Evolutionary conservation across 1,140 invertebrate species (phyloP), one percentile per base, ranked within the genome.

Genomic region (Drosophila novamexicana): DNA sequence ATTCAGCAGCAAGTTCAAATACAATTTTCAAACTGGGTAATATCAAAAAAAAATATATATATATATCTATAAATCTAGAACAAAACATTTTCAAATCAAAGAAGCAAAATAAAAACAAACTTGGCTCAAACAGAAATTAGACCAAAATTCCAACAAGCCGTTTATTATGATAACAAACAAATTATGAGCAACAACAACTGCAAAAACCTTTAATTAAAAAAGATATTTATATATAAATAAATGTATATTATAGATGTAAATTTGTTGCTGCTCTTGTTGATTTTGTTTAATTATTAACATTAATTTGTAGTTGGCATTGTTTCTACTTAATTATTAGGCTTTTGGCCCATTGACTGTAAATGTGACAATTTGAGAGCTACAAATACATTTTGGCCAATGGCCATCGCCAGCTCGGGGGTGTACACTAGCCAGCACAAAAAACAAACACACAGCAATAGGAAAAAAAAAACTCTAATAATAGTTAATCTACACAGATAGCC

Each of bases 311-410:
- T 36, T 67, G 54, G 45, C 54, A 58, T 40, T 22, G 45, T 49
- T 42, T 40, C 39, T 40, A 52, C 58, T 63, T 75, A 75, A 75
- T 75, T 75, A 75, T 71, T 58, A 9, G 47, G 44, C 64, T 69
- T 42, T 53, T 53, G 61, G 29, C 16, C 39, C 61, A 81, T 75
- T 81, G 61, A 63, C 69, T 66, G 44, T 36, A 79, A 83, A 75
- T 52, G 70, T 64, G 68, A 75, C 75, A 75, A 75, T 67, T 67
- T 53, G 63, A 9, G 56, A 9, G 56, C 40, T 50, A 63, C 18
- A 79, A 82, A 82, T 78, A 67, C 68, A 72, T 82, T 59, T 71
- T 67, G 69, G 69, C 45, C 62, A 65, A 40, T 52, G 69, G 62
- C 69, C 69, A 72, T 57, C 32, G 57, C 37, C 14, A 49, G 56